A percentile compares a stretch with the other conserved stretches of the same genome.
Conservation (phyloP, 1,140 invertebrate species). For the Megalonaias nervosa region DNA sequence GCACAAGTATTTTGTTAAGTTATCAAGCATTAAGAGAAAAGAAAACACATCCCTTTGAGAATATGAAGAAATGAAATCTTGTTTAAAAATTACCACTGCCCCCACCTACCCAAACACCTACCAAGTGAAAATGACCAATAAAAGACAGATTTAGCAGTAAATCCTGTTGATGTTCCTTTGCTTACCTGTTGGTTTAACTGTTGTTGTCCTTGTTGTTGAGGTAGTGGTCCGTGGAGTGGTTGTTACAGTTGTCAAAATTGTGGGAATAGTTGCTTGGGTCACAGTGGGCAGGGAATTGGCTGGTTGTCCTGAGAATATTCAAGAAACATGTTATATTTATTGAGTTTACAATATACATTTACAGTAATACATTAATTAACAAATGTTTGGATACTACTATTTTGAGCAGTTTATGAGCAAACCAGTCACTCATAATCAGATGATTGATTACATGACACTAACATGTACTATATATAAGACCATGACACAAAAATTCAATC, state of each 20-base stretch:
- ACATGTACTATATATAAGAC: too few relatives aligned
- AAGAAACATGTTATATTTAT: conserved; percentile 1
- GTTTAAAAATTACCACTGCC: neutral
- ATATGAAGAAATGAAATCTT: neutral
- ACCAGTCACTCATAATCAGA: too few relatives aligned
- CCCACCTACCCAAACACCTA: too few relatives aligned
- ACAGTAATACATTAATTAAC: neutral
- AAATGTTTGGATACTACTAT: neutral
- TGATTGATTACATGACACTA: too few relatives aligned
- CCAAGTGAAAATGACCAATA: too few relatives aligned
- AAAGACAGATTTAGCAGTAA: too few relatives aligned
- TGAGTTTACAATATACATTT: neutral
- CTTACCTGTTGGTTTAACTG: conserved; percentile 46
- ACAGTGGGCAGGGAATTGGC: conserved; percentile 39
- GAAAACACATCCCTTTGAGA: neutral
- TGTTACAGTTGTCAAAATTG: conserved; percentile 22
- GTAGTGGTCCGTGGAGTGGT: conserved; percentile 13
- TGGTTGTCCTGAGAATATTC: conserved; percentile 37
- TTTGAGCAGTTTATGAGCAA: too few relatives aligned
- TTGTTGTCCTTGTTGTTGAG: conserved; percentile 21
- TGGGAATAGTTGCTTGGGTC: conserved; percentile 29
- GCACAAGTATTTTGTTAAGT: too few relatives aligned
- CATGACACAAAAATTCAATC: too few relatives aligned
- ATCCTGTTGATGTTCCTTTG: neutral
- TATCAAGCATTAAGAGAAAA: too few relatives aligned